Evolutionary conservation across 23 tunicate genomes (phyloP).

Genomic region (Pegea sp.): DNA sequence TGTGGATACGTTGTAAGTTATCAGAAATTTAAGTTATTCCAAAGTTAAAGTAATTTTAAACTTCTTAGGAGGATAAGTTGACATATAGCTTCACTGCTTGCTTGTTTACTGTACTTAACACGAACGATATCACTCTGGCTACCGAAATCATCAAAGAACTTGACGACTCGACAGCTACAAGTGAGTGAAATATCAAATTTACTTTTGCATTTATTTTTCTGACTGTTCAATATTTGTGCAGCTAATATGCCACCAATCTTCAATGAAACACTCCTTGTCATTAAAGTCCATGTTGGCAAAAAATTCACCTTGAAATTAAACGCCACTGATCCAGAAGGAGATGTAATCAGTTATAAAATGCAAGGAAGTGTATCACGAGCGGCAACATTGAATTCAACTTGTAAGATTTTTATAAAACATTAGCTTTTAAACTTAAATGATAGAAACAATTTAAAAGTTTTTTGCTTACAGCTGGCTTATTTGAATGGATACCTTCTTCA

Average conservation of each 20-base stretch:
- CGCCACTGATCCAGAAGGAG: slow-evolving; percentile 24
- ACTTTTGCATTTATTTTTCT: no score
- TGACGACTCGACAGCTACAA: not conserved
- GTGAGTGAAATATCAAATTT: no score
- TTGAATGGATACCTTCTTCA: slow-evolving; percentile 50
- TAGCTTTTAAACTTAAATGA: no score
- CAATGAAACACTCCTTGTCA: not conserved
- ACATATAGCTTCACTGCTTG: not conserved
- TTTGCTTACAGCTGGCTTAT: slow-evolving; percentile 32
- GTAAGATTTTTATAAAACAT: no score
- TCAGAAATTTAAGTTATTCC: not conserved
- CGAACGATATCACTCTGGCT: not conserved
- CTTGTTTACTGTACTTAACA: not conserved
- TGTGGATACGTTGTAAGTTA: slow-evolving; percentile 6
- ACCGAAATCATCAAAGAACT: not conserved
- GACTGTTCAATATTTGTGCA: slow-evolving; percentile 9
- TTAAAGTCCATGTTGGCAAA: slow-evolving; percentile 11
- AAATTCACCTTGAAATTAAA: slow-evolving; percentile 11
- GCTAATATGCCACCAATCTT: slow-evolving; percentile 24
- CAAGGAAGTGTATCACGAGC: slow-evolving; percentile 4
- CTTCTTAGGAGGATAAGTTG: not conserved
- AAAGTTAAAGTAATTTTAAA: not conserved
- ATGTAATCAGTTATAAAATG: slow-evolving; percentile 7
- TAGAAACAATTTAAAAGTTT: no score
- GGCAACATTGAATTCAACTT: slow-evolving; percentile 13